Evolutionary conservation across 2,888 invertebrate species (phyloP), one percentile per base, ranked within the genome.

Genomic region (Acronicta alni): DNA sequence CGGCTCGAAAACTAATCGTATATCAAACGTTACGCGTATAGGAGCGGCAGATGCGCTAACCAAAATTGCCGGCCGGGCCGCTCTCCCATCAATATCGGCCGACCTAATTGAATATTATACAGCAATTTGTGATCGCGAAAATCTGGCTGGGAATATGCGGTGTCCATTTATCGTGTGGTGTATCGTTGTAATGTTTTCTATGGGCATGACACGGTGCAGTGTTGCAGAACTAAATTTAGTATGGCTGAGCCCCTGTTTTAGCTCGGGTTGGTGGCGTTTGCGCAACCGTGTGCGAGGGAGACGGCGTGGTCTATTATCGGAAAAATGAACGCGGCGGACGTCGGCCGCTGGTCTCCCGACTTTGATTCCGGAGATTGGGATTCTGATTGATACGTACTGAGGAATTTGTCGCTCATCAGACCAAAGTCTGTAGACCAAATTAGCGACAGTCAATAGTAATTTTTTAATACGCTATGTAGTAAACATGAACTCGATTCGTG

Each of bases 31-130:
- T 71, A 77, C 81, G 77, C 82, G 80, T 84, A 84, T 82, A 81
- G 78, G 66, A 67, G 87, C 89, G 78, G 87, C 93, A 93, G 91
- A 92, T 93, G 93, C 84, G 89, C 92, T 85, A 85, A 93, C 93
- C 93, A 84, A 93, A 89, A 93, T 89, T 91, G 93, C 92, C 88
- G 87, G 67, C 75, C 86, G 81, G 80, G 84, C 79, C 76, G 79
- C 63, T 55, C 64, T 63, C 57, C 91, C 88, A 92, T 93, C 93
- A 93, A 93, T 93, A 93, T 88, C 82, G 85, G 67, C 81, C 72
- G 88, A 85, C 89, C 92, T 93, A 93, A 93, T 93, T 93, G 93
- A 93, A 93, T 93, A 93, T 93, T 91, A 93, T 92, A 91, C 91
- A 87, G 86, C 92, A 91, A 93, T 93, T 92, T 93, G 92, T 89